Conservation (phyloP, 2,113 vertebrate species). For the Microcebus ravelobensis region DNA sequence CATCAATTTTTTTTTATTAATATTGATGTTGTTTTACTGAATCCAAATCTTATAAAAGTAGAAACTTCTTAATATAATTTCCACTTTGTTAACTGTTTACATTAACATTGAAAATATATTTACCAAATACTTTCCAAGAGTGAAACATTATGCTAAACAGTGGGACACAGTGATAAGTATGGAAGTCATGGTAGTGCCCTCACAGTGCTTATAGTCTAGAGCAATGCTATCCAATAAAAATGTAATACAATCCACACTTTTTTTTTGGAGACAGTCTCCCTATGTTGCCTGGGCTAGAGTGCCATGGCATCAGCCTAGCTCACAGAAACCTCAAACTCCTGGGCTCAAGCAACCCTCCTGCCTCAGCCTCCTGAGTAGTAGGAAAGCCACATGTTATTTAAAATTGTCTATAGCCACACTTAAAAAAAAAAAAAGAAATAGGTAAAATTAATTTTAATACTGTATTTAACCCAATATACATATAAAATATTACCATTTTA, state of each 20-base stretch:
- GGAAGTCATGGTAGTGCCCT: neutral
- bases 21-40: neutral
- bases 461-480: neutral
- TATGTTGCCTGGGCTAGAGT: no score
- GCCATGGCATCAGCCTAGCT: no score
- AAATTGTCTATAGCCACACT: neutral
- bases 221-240: neutral
- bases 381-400: neutral
- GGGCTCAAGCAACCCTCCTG: no score
- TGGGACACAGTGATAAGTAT: neutral
- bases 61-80: neutral
- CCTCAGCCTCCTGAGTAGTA: no score
- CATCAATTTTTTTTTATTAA: conserved; percentile 12
- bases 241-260: neutral
- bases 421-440: neutral
- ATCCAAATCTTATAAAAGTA: neutral
- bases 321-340: no score
- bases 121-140: neutral
- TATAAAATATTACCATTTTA: neutral
- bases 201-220: neutral
- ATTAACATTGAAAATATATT: neutral
- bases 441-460: neutral
- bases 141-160: neutral
- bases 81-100: neutral
- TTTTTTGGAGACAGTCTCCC: no score